Evolutionary conservation across 2,113 vertebrate species (phyloP).

Genomic region (Cyprinus carpio): DNA sequence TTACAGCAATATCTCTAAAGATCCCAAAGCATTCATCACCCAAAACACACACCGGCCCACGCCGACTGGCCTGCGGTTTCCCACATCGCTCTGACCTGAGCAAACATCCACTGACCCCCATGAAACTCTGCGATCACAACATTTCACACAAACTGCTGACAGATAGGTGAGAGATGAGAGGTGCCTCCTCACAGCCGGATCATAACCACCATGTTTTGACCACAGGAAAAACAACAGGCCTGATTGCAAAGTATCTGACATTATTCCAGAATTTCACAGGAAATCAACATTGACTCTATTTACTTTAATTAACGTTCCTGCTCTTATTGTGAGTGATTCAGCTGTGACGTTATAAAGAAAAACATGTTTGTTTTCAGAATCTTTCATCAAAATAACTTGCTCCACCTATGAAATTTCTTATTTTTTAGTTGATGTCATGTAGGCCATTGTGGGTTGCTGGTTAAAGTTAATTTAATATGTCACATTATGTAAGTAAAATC

Average conservation of each 20-base stretch:
- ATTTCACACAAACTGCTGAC: constrained; percentile 12
- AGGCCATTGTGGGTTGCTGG: too few species aligned
- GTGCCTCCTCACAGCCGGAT: neutral
- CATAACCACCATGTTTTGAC: neutral
- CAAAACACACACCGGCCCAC: constrained; percentile 57
- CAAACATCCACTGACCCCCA: constrained; percentile 54
- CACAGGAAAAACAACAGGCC: neutral
- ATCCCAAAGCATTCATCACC: constrained; percentile 39
- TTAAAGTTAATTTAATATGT: too few species aligned
- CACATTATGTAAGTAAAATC: too few species aligned
- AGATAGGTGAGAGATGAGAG: constrained; percentile 30
- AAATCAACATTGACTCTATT: too few species aligned
- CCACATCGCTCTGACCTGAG: constrained; percentile 45
- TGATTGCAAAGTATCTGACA: neutral
- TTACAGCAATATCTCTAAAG: constrained; percentile 56
- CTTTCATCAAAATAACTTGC: too few species aligned
- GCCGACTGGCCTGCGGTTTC: constrained; percentile 55
- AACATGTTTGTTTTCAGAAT: too few species aligned
- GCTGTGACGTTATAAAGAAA: too few species aligned
- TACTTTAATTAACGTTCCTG: too few species aligned
- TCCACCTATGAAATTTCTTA: too few species aligned
- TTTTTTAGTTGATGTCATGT: too few species aligned
- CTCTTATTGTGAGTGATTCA: too few species aligned
- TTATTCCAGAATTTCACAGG: too few species aligned
- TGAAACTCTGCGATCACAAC: neutral